Conservation (phyloP, 2,797 vertebrate genomes). For the Intellagama lesueurii region DNA sequence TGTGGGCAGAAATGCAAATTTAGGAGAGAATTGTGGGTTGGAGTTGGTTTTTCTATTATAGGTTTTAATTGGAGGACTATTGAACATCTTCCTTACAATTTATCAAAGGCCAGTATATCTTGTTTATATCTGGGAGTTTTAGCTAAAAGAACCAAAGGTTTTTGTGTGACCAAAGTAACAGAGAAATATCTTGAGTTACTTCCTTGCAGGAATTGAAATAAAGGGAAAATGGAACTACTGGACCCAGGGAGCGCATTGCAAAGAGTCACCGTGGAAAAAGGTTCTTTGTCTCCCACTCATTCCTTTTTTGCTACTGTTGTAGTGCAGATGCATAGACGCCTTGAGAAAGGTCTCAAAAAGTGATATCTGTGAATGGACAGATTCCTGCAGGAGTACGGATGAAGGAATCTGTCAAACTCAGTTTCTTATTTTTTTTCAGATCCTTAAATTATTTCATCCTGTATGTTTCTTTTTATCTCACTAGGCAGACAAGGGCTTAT, state of each 20-base stretch:
- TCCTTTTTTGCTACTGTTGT: too few species aligned
- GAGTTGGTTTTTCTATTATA: too few species aligned
- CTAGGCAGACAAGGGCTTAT: slow-evolving; percentile 91
- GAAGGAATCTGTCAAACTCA: slow-evolving; percentile 5
- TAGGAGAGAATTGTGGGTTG: too few species aligned
- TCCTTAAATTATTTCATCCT: too few species aligned
- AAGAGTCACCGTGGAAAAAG: too few species aligned
- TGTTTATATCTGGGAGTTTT: background rate
- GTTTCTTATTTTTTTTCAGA: background rate
- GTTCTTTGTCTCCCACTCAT: too few species aligned
- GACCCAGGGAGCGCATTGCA: too few species aligned
- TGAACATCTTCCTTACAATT: background rate
- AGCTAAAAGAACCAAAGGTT: slow-evolving; percentile 3
- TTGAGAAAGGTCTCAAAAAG: too few species aligned
- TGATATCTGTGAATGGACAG: too few species aligned
- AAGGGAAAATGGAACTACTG: slow-evolving; percentile 13
- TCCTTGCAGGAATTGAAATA: slow-evolving; percentile 36
- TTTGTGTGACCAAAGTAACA: background rate
- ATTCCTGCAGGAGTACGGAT: too few species aligned
- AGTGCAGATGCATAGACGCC: too few species aligned
- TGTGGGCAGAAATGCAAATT: too few species aligned
- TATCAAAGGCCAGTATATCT: background rate
- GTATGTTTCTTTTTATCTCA: slow-evolving; percentile 70
- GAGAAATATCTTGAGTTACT: background rate
- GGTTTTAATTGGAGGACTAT: background rate